Conservation (phyloP, 1,140 invertebrate genomes). For the Solenopsis fugax region DNA sequence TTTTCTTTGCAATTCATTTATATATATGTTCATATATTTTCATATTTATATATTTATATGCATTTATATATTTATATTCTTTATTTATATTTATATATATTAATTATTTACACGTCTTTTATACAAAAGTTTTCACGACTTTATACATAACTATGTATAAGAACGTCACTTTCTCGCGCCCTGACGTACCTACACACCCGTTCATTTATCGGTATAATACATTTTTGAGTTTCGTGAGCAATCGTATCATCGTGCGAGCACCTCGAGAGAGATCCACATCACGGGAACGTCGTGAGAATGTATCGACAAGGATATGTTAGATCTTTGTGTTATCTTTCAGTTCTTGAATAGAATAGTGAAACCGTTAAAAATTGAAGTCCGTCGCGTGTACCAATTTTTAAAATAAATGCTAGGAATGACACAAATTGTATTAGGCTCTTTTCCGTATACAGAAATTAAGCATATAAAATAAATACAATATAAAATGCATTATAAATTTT, state of each 20-base stretch:
- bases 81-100: constrained; percentile 82
- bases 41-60: constrained; percentile 67
- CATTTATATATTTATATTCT: constrained; percentile 81
- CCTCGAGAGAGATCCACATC: constrained; percentile 60
- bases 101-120: constrained; percentile 83
- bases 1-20: constrained; percentile 75
- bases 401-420: not conserved
- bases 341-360: not conserved
- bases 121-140: constrained; percentile 84
- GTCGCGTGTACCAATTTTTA: not conserved
- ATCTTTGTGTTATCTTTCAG: not conserved
- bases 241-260: constrained; percentile 72
- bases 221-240: constrained; percentile 80
- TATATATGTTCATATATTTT: constrained; percentile 76
- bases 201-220: constrained; percentile 81
- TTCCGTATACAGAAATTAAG: not conserved
- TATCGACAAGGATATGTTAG: not conserved
- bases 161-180: constrained; percentile 72
- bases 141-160: constrained; percentile 83
- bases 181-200: constrained; percentile 65
- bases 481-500: constrained; percentile 16
- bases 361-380: not conserved
- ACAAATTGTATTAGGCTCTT: not conserved
- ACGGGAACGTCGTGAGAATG: not conserved
- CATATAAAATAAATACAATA: constrained; percentile 4